Percentiles rank a stretch among this genome's conserved stretches.
Evolutionary conservation across 1,140 invertebrate species (phyloP).

Genomic region (Anastrepha ludens): DNA sequence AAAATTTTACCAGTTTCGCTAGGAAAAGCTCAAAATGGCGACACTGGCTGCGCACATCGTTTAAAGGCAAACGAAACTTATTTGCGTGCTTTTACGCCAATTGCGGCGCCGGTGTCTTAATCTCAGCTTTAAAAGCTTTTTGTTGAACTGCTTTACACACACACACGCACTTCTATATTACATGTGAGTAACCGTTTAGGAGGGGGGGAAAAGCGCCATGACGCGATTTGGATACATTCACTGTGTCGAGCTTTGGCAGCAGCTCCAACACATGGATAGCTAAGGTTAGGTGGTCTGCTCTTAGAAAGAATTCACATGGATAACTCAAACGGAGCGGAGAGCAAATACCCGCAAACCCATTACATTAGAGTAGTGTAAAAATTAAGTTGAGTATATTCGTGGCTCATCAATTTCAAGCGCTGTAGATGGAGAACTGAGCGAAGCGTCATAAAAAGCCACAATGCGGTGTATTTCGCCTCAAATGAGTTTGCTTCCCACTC

Average conservation of each 20-base stretch:
- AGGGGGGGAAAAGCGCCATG: not conserved
- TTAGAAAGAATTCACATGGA: too few relatives aligned
- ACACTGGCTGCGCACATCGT: too few relatives aligned
- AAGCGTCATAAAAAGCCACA: slow-evolving; percentile 15
- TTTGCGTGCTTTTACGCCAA: too few relatives aligned
- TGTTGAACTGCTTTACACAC: not conserved
- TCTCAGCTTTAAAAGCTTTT: not conserved
- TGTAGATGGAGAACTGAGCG: not conserved
- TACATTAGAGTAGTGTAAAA: not conserved
- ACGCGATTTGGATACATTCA: not conserved
- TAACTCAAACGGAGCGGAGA: not conserved
- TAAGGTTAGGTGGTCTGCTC: not conserved
- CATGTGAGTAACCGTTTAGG: too few relatives aligned
- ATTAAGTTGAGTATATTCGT: not conserved
- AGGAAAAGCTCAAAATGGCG: too few relatives aligned
- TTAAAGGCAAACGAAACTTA: too few relatives aligned
- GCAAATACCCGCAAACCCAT: not conserved
- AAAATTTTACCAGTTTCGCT: too few relatives aligned
- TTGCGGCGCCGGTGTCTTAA: not conserved
- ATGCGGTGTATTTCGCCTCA: not conserved
- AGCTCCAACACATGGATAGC: not conserved
- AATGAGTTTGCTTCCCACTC: not conserved
- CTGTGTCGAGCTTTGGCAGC: not conserved
- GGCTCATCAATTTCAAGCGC: not conserved
- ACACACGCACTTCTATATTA: too few relatives aligned